Evolutionary conservation across 2,888 invertebrate genomes (phyloP), one percentile per base, ranked within the genome.

Genomic region (Amiota minor): DNA sequence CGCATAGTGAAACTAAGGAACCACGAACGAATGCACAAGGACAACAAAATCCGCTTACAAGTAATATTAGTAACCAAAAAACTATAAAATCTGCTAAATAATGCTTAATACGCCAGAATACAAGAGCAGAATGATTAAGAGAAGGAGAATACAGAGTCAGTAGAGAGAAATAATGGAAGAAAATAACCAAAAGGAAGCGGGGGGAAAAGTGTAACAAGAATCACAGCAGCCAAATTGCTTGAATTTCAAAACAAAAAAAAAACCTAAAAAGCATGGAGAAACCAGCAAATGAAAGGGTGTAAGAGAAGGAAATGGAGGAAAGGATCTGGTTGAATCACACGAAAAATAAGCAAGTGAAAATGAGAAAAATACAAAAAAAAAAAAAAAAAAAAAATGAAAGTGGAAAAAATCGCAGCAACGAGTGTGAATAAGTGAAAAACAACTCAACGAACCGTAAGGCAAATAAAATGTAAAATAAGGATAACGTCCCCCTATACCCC

Each of bases 401-500:
- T 18, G n/a, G 18, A 56, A 18, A n/a, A 47, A 49, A 47, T 64
- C 20, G 45, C 69, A 70, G 23, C 69, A 35, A 35, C 6, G 11
- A 69, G 69, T 49, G 53, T 45, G 55, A 62, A 67, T 69, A 53
- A 69, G 35, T 53, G 35, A 71, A 72, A 75, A 72, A 62, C 69
- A 68, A 23, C 67, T 68, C 76, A 76, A 75, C 77, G 74, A 80
- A 74, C 74, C 74, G 79, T 72, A 80, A 81, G 75, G 73, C 61
- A 64, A 76, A 80, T 74, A 79, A 71, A 53, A 65, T 65, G 49
- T 69, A 73, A 69, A 72, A 71, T 71, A 70, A 65, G 61, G 35
- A 61, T 35, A 56, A n/a, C 56, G 35, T 35, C 6, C n/a, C n/a
- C n/a, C 35, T 35, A 8, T 35, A 6, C 35, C 35, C 35, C 35